phyloP scores from a whole-genome alignment of 1,140 invertebrate species.

The Macrosteles quadrilineatus region DNA sequence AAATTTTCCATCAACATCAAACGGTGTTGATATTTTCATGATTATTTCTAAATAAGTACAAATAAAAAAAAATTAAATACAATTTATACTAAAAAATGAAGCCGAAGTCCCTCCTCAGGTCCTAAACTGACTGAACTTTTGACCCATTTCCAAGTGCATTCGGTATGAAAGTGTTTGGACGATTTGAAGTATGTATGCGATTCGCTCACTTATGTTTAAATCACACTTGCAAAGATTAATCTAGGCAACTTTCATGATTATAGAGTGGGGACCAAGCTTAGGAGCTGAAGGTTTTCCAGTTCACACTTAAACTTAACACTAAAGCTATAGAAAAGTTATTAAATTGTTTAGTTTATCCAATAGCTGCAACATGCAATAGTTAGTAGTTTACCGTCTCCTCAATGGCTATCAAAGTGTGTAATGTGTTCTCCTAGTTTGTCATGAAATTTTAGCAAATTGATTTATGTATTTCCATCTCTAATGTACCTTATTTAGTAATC shows the following conservation, averaged over 20 bases:
- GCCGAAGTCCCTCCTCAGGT: background rate
- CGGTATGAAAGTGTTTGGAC: conserved; percentile 2
- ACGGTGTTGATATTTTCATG: too few species aligned
- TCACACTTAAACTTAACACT: too few species aligned
- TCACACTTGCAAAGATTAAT: conserved; percentile 21
- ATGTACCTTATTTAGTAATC: too few species aligned
- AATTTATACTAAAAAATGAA: too few species aligned
- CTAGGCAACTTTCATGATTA: background rate
- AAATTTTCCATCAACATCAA: too few species aligned
- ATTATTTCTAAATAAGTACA: too few species aligned
- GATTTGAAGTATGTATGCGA: background rate
- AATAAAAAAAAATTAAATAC: too few species aligned
- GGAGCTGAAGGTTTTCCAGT: too few species aligned
- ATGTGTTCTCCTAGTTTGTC: too few species aligned
- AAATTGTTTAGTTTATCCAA: background rate
- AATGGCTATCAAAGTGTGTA: conserved; percentile 6
- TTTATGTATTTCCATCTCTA: too few species aligned
- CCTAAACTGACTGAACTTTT: conserved; percentile 9
- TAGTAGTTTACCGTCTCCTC: background rate
- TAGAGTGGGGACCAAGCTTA: background rate
- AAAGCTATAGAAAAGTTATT: too few species aligned
- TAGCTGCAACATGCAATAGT: conserved; percentile 9
- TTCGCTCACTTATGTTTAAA: background rate
- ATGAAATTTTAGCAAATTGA: too few species aligned
- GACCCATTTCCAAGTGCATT: background rate